Base-by-base conservation (phyloP, 2,888 invertebrate genomes). In the Boloria selene region DNA sequence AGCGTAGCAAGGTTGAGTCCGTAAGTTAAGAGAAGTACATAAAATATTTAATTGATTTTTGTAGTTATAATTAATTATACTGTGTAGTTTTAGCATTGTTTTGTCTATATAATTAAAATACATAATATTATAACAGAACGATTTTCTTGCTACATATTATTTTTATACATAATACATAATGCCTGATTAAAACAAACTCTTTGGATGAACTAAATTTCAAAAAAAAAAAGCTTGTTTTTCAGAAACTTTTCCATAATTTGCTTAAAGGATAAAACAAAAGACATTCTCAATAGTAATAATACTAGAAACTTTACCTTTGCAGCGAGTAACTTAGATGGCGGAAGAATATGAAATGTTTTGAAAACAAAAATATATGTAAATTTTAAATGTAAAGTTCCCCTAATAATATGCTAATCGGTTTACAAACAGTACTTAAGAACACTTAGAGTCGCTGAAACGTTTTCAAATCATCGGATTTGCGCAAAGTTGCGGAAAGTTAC, bases 391-490 rank as follows among this genome's bases (percentile, higher is more conserved):
- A 61, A 71, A 70, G 69, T 69, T 68, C 64, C 69, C 68, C 69
- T 73, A 68, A 70, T 69, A 75, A 76, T 79, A 84, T 82, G 80
- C 72, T 82, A 82, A 84, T 80, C 80, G 77, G 78, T 79, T 81
- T 77, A 79, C 76, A 74, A 80, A 74, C 72, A 74, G 75, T 75
- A 77, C 77, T 78, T 78, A 75, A 72, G 73, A 75, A 72, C 70
- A 72, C 74, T 63, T 68, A 73, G 69, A 69, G 72, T 72, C 73
- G 73, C 75, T 76, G 74, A 78, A 79, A 75, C 78, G 78, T 77
- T 80, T 75, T 75, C 67, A 73, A 79, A 80, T 78, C 77, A 77
- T 73, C 74, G 76, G 78, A 79, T 79, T 79, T 78, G 69, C 62
- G 72, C 71, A 67, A 74, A 80, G 74, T 78, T 78, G 67, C 55